Base-by-base conservation (phyloP, 2,888 invertebrate species). In the Boloria selene region DNA sequence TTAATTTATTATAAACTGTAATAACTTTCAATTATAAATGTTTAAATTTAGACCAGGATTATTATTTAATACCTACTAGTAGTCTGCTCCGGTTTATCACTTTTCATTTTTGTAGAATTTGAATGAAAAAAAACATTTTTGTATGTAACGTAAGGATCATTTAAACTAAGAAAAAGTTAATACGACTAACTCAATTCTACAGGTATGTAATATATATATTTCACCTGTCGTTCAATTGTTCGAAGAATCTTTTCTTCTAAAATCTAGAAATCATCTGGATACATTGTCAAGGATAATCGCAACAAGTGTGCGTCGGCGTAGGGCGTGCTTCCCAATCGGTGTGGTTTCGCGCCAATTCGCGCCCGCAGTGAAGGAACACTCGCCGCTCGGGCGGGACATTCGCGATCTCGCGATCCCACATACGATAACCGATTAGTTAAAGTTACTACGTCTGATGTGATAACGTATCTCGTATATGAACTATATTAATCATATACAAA, bases 291-390 rank as follows among this genome's bases (percentile, higher is more conserved):
- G 85, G 86, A 79, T 81, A 79, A 79, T 74, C 79, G 85, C 89
- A 90, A 89, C 89, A 89, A 89, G 90, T 90, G 87, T 75, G 84
- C 83, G 84, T 79, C 82, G 82, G 81, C 81, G 81, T 83, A 80
- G 79, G 81, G 80, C 79, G 78, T 73, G 78, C 77, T 82, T 82
- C 82, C 82, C 82, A 81, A 78, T 77, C 77, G 71, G 64, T 75
- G 71, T 73, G 74, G 78, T 81, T 87, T 88, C 87, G 85, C 87
- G 88, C 86, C 87, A 86, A 84, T 77, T 82, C 79, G 76, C 82
- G 79, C 76, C 84, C 82, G 83, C 88, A 90, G 90, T 90, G 82
- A 80, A 82, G 83, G 86, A 84, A 88, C 82, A 83, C 76, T 75
- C 84, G 82, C 77, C 83, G 81, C 80, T 82, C 84, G 83, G 72